Conservation (phyloP, 1,140 invertebrate species). For the Brachionus calyciflorus region DNA sequence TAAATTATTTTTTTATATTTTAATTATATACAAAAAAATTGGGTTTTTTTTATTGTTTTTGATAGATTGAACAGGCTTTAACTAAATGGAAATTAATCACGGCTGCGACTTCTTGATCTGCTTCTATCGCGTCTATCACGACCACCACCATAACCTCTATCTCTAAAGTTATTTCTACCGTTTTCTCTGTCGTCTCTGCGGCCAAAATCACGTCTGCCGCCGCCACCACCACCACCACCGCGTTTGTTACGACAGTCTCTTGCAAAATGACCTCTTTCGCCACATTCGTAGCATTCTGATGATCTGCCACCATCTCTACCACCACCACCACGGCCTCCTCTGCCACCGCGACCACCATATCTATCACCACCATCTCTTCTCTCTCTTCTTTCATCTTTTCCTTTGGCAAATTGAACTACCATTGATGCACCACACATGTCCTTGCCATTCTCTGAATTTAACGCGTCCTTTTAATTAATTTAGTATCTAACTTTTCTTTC, state of each 20-base stretch:
- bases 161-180: background rate
- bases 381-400: slow-evolving; percentile 21
- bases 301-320: slow-evolving; percentile 23
- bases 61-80: background rate
- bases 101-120: slow-evolving; percentile 29
- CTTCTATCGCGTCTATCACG: background rate
- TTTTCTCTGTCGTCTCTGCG: slow-evolving; percentile 26
- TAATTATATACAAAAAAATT: too few species aligned
- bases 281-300: slow-evolving; percentile 42
- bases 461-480: slow-evolving; percentile 34
- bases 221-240: background rate
- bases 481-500: slow-evolving; percentile 28
- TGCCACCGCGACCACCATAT: background rate
- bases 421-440: slow-evolving; percentile 43
- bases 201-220: background rate
- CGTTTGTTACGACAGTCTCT: slow-evolving; percentile 42
- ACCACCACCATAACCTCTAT: background rate
- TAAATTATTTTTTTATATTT: too few species aligned
- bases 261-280: slow-evolving; percentile 41
- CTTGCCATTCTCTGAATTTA: slow-evolving; percentile 41
- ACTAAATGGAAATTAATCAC: background rate
- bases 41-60: slow-evolving; percentile 3
- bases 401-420: slow-evolving; percentile 44
- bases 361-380: slow-evolving; percentile 9
- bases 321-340: background rate